phyloP scores from a whole-genome alignment of 2,888 invertebrate species.

The Dichetophora obliterata region DNA sequence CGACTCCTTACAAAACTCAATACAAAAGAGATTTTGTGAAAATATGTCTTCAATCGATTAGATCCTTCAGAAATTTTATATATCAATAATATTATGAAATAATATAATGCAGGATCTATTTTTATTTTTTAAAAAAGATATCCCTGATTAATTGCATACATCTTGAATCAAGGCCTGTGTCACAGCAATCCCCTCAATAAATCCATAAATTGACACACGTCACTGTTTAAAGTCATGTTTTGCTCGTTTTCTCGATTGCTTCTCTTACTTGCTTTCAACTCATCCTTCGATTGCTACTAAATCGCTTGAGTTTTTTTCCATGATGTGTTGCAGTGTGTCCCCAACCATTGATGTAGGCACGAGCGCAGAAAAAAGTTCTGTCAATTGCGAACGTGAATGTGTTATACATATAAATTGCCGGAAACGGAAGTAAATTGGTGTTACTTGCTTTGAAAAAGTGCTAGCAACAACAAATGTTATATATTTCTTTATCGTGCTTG shows the following conservation, averaged over 20 bases:
- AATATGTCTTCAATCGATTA: no score
- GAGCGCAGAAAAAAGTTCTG: background rate
- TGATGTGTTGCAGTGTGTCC: background rate
- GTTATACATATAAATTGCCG: conserved; percentile 10
- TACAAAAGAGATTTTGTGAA: no score
- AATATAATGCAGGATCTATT: no score
- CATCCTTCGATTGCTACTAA: background rate
- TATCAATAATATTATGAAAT: no score
- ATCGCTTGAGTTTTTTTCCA: background rate
- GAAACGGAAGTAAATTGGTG: conserved; percentile 19
- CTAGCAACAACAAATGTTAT: background rate
- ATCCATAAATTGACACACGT: no score
- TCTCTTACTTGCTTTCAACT: background rate
- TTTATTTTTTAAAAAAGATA: no score
- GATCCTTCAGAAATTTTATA: no score
- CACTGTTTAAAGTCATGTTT: no score
- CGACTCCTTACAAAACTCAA: no score
- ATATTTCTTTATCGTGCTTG: background rate
- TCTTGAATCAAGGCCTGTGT: no score
- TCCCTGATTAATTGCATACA: no score
- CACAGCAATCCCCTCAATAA: no score
- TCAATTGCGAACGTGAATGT: background rate
- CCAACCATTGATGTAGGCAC: background rate
- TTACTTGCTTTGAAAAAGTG: background rate
- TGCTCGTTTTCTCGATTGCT: background rate